These are phyloP conservation scores for Epizoanthus illoricatus DNA, from an alignment of 92 coral and sea anemone species.

Conservation along the genomic window DNA sequence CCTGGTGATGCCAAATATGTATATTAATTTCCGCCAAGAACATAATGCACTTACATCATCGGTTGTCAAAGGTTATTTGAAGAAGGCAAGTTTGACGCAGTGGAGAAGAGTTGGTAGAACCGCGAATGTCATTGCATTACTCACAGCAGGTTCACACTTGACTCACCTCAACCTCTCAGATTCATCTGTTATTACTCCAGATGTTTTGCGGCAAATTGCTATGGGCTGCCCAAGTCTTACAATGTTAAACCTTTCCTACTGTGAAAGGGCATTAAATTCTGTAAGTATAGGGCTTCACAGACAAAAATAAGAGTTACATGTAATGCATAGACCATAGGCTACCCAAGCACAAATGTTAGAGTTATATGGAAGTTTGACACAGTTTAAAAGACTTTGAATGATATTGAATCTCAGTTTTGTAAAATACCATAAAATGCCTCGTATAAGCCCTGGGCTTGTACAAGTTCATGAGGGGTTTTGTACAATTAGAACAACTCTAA, in stretches of 20 bases:
- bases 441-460: too few relatives aligned
- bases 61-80: conserved; percentile 26
- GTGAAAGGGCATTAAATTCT: conserved; percentile 1
- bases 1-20: neutral
- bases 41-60: neutral
- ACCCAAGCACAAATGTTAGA: too few relatives aligned
- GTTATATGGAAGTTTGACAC: too few relatives aligned
- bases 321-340: too few relatives aligned
- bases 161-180: conserved; percentile 17
- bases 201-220: conserved; percentile 15
- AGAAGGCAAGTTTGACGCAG: neutral
- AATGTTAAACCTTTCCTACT: neutral
- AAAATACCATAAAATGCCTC: too few relatives aligned
- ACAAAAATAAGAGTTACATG: too few relatives aligned
- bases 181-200: neutral
- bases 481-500: too few relatives aligned
- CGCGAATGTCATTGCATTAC: neutral
- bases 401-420: too few relatives aligned
- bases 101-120: neutral
- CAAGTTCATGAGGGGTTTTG: too few relatives aligned
- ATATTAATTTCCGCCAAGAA: neutral
- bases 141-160: conserved; percentile 8
- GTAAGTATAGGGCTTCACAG: neutral
- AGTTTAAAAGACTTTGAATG: too few relatives aligned
- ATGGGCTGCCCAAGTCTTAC: conserved; percentile 23